phyloP scores from a whole-genome alignment of 2,888 invertebrate species.

The Drosophila macrospina region DNA sequence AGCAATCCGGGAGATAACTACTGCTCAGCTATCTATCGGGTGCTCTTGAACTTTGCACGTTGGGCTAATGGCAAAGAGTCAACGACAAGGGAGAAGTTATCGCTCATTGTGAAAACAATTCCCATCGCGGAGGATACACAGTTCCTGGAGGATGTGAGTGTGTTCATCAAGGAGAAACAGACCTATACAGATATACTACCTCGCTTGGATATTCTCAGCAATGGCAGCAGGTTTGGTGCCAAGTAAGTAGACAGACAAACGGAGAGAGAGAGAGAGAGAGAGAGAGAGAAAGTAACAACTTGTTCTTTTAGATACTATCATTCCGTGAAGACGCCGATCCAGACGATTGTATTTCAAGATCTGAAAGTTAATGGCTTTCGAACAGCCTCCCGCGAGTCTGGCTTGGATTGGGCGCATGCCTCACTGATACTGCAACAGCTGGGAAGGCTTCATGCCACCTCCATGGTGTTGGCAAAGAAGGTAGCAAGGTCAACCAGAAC shows the following conservation, averaged over 20 bases:
- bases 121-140: slow-evolving; percentile 70
- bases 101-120: slow-evolving; percentile 83
- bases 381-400: slow-evolving; percentile 86
- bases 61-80: slow-evolving; percentile 39
- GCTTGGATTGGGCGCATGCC: slow-evolving; percentile 86
- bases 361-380: slow-evolving; percentile 86
- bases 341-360: slow-evolving; percentile 86
- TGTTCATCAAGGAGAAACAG: slow-evolving; percentile 85
- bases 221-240: slow-evolving; percentile 76
- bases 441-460: slow-evolving; percentile 87
- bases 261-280: not conserved
- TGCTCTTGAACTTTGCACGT: slow-evolving; percentile 59
- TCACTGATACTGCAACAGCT: slow-evolving; percentile 86
- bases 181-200: slow-evolving; percentile 84
- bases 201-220: slow-evolving; percentile 83
- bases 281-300: not conserved
- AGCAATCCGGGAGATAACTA: slow-evolving; percentile 83
- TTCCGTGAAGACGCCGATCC: slow-evolving; percentile 71
- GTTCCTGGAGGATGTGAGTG: slow-evolving; percentile 84
- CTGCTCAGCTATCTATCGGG: slow-evolving; percentile 83
- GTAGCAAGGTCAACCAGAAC: slow-evolving; percentile 57
- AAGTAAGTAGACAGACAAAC: slow-evolving; percentile 58
- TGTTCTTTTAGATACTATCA: slow-evolving; percentile 68
- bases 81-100: slow-evolving; percentile 51
- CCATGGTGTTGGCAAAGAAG: slow-evolving; percentile 86